Conservation (phyloP, 2,113 vertebrate species). For the Rutilus rutilus region DNA sequence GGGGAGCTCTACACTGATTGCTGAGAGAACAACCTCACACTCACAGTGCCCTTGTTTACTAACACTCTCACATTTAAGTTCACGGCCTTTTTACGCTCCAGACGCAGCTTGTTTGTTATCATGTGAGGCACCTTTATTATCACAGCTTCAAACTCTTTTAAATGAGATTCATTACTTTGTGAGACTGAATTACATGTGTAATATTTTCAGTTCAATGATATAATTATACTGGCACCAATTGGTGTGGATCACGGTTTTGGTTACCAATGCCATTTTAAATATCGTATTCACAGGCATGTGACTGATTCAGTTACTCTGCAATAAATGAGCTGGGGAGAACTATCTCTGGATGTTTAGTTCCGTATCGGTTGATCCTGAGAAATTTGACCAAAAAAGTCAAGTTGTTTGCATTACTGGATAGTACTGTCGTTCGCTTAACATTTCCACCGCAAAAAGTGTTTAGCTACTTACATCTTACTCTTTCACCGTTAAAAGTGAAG, state of each 20-base stretch:
- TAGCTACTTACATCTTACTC: neutral
- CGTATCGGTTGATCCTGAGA: neutral
- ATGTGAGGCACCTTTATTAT: neutral
- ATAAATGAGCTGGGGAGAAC: too few species aligned
- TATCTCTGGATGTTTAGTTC: too few species aligned
- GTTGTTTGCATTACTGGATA: neutral
- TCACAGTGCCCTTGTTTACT: neutral
- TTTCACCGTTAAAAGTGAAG: neutral
- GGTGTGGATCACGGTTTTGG: neutral
- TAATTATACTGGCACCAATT: neutral
- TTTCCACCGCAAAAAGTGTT: neutral
- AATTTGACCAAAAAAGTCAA: neutral
- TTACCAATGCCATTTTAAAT: neutral
- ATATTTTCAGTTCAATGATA: neutral
- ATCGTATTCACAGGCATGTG: neutral
- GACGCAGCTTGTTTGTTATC: neutral
- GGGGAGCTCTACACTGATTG: slow-evolving; percentile 9
- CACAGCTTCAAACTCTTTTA: neutral
- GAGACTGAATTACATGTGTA: neutral
- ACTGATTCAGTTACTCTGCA: neutral
- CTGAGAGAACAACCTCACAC: slow-evolving; percentile 19
- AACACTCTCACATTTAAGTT: neutral
- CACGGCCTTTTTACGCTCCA: neutral
- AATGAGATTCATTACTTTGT: neutral
- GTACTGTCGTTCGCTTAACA: neutral